Base-by-base conservation (phyloP, 2,888 invertebrate genomes). In the Gerris lacustris region DNA sequence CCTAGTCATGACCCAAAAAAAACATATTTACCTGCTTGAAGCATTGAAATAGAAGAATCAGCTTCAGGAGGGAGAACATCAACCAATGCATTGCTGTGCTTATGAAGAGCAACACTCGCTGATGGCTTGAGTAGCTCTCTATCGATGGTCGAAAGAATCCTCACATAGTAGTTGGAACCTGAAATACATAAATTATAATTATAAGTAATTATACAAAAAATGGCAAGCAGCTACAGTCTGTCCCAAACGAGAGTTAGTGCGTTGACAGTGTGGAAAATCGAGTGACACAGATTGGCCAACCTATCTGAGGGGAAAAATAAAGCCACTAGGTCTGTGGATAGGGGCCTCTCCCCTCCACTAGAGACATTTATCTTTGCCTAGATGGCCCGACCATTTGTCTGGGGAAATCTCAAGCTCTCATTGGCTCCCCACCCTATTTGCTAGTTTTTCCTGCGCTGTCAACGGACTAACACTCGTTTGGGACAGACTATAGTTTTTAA, bases 31-130 rank as follows among this genome's bases (percentile, higher is more conserved):
- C 91, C 90, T 79, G 94, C 92, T 84, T 92, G 91, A 73, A 99
- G 84, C 98, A 99, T 98, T 70, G 97, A 96, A 76, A 99, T 99
- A 63, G 96, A 97, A 76, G 96, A 96, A 81, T 99, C 99, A 1
- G 98, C 98, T 83, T 99, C 99, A 1, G 99, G 98, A 6, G 99
- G 99, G 64, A 99, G 82, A 5, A 99, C 98, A 84, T 99, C 99
- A 0, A 99, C 99, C 72, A 99, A 83, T n/a, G 99, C 98, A 86
- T 99, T 99, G 78, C 97, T 97, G 82, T 99, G 98, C 80, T 99
- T 99, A 81, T 99, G 99, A 47, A 99, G 85, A 18, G 98, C 98
- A 44, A 99, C 99, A 75, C 96, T 97, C 15, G 98, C 96, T 0
- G 97, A 97, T 0, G 99, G 97, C 80, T 99, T 98, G 76, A 99